Conservation (phyloP, 2,113 vertebrate species). For the Platysteira castanea region DNA sequence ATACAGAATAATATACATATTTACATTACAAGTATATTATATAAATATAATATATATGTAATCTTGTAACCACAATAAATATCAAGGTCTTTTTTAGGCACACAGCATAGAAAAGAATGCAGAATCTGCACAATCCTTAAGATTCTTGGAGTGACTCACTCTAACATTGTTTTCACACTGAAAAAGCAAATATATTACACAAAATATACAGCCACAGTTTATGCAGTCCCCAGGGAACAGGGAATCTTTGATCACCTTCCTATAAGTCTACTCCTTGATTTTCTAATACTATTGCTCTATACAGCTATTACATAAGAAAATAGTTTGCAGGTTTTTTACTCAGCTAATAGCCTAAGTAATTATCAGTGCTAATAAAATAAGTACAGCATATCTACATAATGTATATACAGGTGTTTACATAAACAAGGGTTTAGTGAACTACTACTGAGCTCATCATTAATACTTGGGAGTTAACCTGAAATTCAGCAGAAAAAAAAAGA, state of each 20-base stretch:
- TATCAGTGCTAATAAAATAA: slow-evolving; percentile 73
- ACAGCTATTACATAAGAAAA: slow-evolving; percentile 78
- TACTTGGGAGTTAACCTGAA: slow-evolving; percentile 28
- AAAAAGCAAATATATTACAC: slow-evolving; percentile 74
- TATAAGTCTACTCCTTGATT: slow-evolving; percentile 60
- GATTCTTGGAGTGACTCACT: slow-evolving; percentile 70
- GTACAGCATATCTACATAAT: slow-evolving; percentile 69
- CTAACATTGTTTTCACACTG: slow-evolving; percentile 70
- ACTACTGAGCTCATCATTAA: slow-evolving; percentile 20
- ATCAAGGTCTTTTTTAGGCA: slow-evolving; percentile 85
- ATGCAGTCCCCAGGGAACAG: slow-evolving; percentile 46
- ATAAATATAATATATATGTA: slow-evolving; percentile 89
- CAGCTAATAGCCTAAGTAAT: slow-evolving; percentile 68
- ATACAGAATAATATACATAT: slow-evolving; percentile 81
- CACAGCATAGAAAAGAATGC: slow-evolving; percentile 79
- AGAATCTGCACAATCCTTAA: slow-evolving; percentile 74
- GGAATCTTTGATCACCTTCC: background rate
- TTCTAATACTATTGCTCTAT: slow-evolving; percentile 72
- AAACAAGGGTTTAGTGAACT: slow-evolving; percentile 31
- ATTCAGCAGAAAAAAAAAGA: background rate
- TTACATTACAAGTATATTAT: slow-evolving; percentile 89
- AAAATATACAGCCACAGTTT: slow-evolving; percentile 66
- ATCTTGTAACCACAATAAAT: slow-evolving; percentile 88
- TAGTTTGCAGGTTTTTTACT: slow-evolving; percentile 67
- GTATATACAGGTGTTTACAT: slow-evolving; percentile 62